phyloP scores from a whole-genome alignment of 1,140 invertebrate species.

The Papilio glaucus region DNA sequence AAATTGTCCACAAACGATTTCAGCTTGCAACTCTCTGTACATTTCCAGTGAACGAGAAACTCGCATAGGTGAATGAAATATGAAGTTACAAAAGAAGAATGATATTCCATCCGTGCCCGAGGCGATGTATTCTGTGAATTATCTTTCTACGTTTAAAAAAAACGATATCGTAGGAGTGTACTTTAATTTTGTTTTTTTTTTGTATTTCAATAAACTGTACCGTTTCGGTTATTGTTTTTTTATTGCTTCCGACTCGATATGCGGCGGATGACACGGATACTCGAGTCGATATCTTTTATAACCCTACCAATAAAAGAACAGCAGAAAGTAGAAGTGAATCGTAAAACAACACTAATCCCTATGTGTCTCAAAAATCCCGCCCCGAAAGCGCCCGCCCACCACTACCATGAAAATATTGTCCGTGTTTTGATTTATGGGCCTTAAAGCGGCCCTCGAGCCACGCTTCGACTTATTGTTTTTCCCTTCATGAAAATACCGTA shows the following conservation, averaged over 20 bases:
- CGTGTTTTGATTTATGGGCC: constrained; percentile 79
- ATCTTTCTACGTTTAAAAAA: neutral
- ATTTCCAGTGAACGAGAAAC: constrained; percentile 53
- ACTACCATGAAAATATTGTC: constrained; percentile 75
- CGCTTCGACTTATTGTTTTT: constrained; percentile 79
- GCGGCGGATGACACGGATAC: neutral
- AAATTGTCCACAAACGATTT: constrained; percentile 47
- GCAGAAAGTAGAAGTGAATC: constrained; percentile 70
- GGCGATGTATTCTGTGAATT: constrained; percentile 57
- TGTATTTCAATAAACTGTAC: constrained; percentile 25
- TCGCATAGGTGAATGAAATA: constrained; percentile 69
- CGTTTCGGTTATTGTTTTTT: neutral
- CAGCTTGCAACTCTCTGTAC: constrained; percentile 40
- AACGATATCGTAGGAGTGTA: neutral
- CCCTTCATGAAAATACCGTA: constrained; percentile 76
- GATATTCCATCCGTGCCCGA: constrained; percentile 64
- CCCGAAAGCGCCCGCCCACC: constrained; percentile 65
- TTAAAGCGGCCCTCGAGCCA: constrained; percentile 74
- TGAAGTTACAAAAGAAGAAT: constrained; percentile 72
- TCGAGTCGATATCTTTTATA: constrained; percentile 49
- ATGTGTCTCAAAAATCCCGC: constrained; percentile 73
- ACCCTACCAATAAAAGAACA: constrained; percentile 65
- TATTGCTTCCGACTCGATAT: neutral
- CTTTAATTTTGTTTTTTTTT: constrained; percentile 28
- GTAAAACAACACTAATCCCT: constrained; percentile 79